Base-by-base conservation (phyloP, 1,140 invertebrate species). In the Drosophila nebulosa region DNA sequence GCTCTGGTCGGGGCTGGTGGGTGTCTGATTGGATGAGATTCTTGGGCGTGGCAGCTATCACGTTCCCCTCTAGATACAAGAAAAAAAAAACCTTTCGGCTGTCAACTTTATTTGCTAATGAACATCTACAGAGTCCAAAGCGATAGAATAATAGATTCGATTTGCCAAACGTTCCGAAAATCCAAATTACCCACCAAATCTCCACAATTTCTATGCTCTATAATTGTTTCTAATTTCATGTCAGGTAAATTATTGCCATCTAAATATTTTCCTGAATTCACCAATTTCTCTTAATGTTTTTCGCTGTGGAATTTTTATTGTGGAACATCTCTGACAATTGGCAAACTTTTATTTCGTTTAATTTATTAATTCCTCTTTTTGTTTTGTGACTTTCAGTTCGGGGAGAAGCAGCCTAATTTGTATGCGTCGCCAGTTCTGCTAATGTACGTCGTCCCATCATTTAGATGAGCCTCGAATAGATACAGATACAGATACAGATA, bases 81-180 rank as follows among this genome's bases (percentile, higher is more conserved):
- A 46, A 16, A 46, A 21, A 21, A 22, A 26, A 58, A 80, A 68
- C 69, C 78, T 77, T 77, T 73, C 36, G 64, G 71, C 78, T 88
- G 81, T 88, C 81, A 88, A 81, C 81, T 81, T 86, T 86, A 77
- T 86, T 86, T 78, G 79, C 83, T 86, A 86, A 86, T 86, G 83
- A 86, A 88, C 81, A 80, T 75, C 71, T 64, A 69, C 69, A 67
- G 35, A 64, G 58, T 61, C 36, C 64, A 27, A 42, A 60, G 53
- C 39, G 50, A 50, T 63, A 26, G 36, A 39, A 61, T 50, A 71
- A 66, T 56, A 12, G 46, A 66, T 62, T 27, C 59, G 32, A 42
- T 2, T 27, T 27, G 22, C n/a, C 21, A 36, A 10, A 46, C 16
- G 7, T 46, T 46, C 39, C 39, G 9, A 18, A 21, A 46, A 21